Evolutionary conservation across 2,113 vertebrate species (phyloP).

Genomic region (Aythya baeri): DNA sequence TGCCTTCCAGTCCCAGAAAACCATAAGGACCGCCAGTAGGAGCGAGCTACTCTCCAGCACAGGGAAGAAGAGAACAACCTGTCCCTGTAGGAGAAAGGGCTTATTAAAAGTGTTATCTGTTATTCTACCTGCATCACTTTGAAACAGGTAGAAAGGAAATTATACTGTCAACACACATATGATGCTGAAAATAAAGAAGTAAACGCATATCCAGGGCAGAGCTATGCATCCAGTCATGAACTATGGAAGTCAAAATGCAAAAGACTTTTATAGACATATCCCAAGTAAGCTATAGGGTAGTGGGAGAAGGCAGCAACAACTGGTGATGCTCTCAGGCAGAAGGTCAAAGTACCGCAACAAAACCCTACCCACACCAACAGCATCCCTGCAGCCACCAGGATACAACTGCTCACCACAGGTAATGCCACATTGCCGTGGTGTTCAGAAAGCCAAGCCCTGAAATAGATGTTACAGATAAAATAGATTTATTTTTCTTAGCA

Average conservation of each 20-base stretch:
- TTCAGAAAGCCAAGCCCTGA: neutral
- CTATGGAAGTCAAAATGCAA: neutral
- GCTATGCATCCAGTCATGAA: neutral
- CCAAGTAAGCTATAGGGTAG: accelerated
- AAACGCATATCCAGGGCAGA: neutral
- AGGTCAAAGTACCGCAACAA: neutral
- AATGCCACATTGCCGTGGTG: neutral
- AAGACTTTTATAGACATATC: neutral
- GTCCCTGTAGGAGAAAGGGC: neutral
- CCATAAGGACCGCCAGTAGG: neutral
- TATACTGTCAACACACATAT: neutral
- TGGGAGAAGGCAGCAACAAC: neutral
- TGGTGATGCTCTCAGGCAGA: neutral
- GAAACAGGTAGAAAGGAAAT: constrained; percentile 15
- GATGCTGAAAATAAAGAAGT: too few species aligned
- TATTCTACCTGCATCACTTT: neutral
- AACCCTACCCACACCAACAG: neutral
- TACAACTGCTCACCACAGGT: neutral
- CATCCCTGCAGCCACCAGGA: neutral
- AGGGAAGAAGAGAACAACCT: neutral
- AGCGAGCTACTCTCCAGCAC: neutral
- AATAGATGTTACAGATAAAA: neutral
- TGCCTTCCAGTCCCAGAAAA: neutral
- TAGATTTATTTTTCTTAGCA: neutral
- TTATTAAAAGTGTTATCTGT: neutral